phyloP scores from a whole-genome alignment of 2,888 invertebrate species.

The Adelognathus sp. region DNA sequence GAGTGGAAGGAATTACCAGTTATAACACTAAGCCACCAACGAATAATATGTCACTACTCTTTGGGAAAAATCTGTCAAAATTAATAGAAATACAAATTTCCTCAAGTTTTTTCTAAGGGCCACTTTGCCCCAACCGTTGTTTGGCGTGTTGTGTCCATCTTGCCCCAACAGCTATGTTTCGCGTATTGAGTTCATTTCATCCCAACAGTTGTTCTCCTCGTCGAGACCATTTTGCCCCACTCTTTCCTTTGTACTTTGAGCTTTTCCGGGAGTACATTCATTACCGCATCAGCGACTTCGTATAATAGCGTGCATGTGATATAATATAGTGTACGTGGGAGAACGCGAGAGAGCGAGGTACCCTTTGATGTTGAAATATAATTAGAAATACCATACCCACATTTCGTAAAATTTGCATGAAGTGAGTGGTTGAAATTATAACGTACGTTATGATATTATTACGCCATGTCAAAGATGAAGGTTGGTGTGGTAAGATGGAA shows the following conservation, averaged over 20 bases:
- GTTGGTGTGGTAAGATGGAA: background rate
- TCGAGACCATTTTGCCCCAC: too few relatives aligned
- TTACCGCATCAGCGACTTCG: background rate
- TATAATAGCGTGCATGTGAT: background rate
- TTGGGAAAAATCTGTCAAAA: too few relatives aligned
- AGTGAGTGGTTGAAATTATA: background rate
- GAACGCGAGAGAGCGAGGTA: background rate
- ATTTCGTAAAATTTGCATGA: background rate
- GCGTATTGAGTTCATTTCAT: too few relatives aligned
- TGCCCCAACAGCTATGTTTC: too few relatives aligned
- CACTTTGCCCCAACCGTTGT: too few relatives aligned
- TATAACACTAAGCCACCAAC: too few relatives aligned
- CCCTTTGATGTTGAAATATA: constrained; percentile 32
- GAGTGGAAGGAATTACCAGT: too few relatives aligned
- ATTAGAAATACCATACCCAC: constrained; percentile 10
- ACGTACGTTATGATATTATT: background rate
- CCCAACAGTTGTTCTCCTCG: too few relatives aligned
- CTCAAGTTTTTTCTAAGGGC: too few relatives aligned
- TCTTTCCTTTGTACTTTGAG: background rate
- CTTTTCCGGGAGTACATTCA: background rate
- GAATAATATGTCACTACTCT: too few relatives aligned
- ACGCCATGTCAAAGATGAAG: background rate
- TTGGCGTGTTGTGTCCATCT: too few relatives aligned
- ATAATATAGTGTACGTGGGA: background rate
- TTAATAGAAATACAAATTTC: too few relatives aligned